Conservation (phyloP, 2,888 invertebrate genomes). For the Cataglyphis cursor region DNA sequence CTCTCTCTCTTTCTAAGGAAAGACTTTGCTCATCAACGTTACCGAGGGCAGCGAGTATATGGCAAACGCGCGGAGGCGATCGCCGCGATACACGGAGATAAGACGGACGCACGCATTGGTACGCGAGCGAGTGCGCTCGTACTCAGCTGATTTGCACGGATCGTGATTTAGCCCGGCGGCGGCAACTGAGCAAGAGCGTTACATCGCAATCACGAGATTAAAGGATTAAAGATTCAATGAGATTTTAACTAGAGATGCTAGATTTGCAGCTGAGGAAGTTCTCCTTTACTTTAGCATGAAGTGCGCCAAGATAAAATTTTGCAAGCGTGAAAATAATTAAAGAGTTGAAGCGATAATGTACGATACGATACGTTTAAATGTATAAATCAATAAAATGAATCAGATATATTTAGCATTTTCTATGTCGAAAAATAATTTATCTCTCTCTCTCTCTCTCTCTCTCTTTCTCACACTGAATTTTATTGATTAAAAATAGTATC, state of each 20-base stretch:
- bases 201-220: conserved; percentile 40
- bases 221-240: conserved; percentile 44
- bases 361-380: neutral
- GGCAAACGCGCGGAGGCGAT: conserved; percentile 66
- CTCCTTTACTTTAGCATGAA: neutral
- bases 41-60: conserved; percentile 61
- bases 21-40: conserved; percentile 65
- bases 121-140: conserved; percentile 32
- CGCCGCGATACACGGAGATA: conserved; percentile 66
- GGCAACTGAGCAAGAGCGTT: neutral
- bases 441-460: too few relatives aligned
- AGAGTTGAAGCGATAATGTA: neutral
- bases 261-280: neutral
- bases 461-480: neutral
- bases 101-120: conserved; percentile 24
- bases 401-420: neutral
- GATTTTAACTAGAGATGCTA: conserved; percentile 27
- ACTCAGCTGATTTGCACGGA: conserved; percentile 26
- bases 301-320: neutral
- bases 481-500: neutral
- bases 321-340: neutral
- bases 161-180: conserved; percentile 20
- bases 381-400: neutral
- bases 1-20: conserved; percentile 21
- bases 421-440: neutral